Conservation (phyloP, 2,113 vertebrate species). For the Raja brachyura region DNA sequence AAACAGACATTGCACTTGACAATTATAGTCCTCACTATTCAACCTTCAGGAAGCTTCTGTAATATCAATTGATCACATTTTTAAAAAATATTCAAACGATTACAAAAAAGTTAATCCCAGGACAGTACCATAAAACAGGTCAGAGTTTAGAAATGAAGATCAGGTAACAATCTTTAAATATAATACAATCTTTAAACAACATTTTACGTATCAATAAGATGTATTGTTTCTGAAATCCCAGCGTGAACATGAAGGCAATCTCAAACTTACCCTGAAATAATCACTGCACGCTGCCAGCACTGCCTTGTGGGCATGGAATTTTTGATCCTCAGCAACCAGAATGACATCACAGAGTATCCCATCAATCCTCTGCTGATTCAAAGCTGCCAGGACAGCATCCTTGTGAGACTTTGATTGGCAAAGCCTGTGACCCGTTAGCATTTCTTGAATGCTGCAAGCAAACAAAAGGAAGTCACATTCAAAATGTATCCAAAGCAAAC, state of each 20-base stretch:
- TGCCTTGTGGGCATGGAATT: slow-evolving; percentile 92
- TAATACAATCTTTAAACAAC: no score
- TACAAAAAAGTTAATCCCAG: background rate
- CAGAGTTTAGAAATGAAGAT: background rate
- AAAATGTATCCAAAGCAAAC: slow-evolving; percentile 30
- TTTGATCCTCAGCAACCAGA: slow-evolving; percentile 87
- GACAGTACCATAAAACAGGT: background rate
- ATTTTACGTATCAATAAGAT: background rate
- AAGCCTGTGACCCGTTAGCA: slow-evolving; percentile 92
- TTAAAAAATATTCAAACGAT: background rate
- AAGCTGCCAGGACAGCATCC: slow-evolving; percentile 78
- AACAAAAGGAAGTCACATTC: slow-evolving; percentile 42
- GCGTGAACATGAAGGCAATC: background rate
- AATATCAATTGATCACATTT: background rate
- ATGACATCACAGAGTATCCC: slow-evolving; percentile 90
- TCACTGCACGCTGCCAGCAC: slow-evolving; percentile 94
- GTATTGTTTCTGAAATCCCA: background rate
- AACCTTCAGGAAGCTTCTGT: background rate
- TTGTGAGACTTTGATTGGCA: slow-evolving; percentile 95
- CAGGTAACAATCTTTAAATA: background rate
- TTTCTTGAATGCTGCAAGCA: slow-evolving; percentile 69
- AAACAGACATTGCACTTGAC: no score
- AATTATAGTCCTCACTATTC: background rate
- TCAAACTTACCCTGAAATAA: slow-evolving; percentile 83
- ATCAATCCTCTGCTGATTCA: slow-evolving; percentile 93